Percentiles rank a stretch among this genome's conserved stretches.
Evolutionary conservation across 2,797 vertebrate genomes (phyloP).

Genomic region (Phataginus tricuspis): DNA sequence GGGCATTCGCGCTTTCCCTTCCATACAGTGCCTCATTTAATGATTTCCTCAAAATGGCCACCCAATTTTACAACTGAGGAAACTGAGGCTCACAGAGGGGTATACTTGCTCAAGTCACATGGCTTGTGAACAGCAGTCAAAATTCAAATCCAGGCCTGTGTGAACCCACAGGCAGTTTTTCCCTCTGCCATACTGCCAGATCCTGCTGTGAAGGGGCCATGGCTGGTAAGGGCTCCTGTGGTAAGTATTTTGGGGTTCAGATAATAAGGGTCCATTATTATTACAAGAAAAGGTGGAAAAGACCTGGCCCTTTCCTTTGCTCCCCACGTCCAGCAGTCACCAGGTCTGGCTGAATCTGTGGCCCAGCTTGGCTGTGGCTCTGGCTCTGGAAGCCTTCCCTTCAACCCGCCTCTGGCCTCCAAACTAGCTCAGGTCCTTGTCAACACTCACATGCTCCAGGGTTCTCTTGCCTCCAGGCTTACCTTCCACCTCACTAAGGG

Average conservation of each 20-base stretch:
- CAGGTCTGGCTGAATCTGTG: background rate
- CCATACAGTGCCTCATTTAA: background rate
- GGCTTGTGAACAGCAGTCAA: background rate
- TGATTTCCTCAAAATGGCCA: background rate
- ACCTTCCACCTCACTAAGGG: background rate
- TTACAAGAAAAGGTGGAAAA: too few species aligned
- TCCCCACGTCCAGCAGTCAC: conserved; percentile 40
- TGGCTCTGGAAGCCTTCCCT: conserved; percentile 17
- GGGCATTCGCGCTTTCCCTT: background rate
- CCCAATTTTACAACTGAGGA: conserved; percentile 35
- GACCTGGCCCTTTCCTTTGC: conserved; percentile 58
- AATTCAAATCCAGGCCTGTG: conserved; percentile 32
- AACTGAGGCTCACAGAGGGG: conserved; percentile 27
- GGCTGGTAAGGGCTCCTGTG: conserved; percentile 64
- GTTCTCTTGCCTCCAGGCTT: background rate
- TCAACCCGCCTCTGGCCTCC: background rate
- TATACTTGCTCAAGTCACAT: conserved; percentile 22
- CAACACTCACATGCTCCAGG: background rate
- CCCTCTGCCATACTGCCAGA: background rate
- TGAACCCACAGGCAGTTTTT: background rate
- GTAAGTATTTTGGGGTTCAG: conserved; percentile 24
- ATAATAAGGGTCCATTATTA: too few species aligned
- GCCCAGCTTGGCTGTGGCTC: conserved; percentile 9
- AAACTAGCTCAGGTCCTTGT: background rate
- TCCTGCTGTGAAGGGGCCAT: conserved; percentile 19